A percentile compares a stretch with the other conserved stretches of the same genome.
These are phyloP conservation scores for Irena cyanogastra DNA, from an alignment of 2,113 vertebrate genomes.

Conservation along the genomic window DNA sequence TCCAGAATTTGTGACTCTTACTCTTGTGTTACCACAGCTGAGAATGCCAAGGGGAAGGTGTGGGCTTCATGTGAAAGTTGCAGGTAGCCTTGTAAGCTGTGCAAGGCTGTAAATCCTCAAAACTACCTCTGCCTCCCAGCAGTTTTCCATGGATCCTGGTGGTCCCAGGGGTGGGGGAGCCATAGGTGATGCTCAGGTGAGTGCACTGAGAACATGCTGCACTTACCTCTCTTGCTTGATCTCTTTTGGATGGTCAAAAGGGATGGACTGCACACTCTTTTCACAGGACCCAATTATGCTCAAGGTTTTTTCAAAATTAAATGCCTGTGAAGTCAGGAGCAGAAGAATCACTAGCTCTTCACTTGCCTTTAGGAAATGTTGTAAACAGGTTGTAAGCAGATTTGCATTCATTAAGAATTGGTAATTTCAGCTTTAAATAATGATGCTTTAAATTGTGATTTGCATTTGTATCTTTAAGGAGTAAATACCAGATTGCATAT, in stretches of 20 bases:
- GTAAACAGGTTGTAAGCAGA: neutral
- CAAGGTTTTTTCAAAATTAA: neutral
- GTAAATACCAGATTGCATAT: neutral
- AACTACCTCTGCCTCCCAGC: neutral
- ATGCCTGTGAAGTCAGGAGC: neutral
- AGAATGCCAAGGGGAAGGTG: neutral
- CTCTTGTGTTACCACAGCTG: neutral
- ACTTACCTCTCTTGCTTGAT: rapidly evolving
- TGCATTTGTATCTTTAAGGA: neutral
- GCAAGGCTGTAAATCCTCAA: neutral
- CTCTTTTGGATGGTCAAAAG: neutral
- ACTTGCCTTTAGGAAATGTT: neutral
- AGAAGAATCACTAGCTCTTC: neutral
- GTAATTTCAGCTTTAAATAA: neutral
- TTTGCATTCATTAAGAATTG: neutral
- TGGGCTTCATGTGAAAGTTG: neutral
- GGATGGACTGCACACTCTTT: neutral
- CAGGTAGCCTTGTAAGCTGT: neutral
- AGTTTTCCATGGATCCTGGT: neutral
- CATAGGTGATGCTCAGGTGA: neutral
- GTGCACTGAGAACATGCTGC: rapidly evolving
- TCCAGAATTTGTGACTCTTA: neutral
- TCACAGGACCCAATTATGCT: rapidly evolving
- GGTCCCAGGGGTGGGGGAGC: neutral
- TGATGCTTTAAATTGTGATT: neutral